A percentile compares a stretch with the other conserved stretches of the same genome.
These are phyloP conservation scores for Pilophorus perplexus DNA, from an alignment of 2,888 invertebrate species.

Conservation along the genomic window DNA sequence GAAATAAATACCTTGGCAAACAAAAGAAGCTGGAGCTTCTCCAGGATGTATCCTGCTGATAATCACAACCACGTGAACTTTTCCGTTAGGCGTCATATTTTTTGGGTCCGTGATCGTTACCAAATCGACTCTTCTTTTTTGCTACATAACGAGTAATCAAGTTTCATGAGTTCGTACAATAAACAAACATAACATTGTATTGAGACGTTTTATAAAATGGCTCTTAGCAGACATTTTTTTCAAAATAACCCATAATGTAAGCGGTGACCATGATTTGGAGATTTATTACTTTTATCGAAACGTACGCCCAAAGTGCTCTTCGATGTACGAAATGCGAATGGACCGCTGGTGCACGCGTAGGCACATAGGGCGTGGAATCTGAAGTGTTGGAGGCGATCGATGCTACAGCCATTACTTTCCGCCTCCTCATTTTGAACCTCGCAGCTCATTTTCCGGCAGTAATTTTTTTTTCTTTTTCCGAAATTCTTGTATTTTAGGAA, in stretches of 20 bases:
- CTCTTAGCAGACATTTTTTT: too few relatives aligned
- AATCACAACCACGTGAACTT: constrained; percentile 66
- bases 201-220: too few relatives aligned
- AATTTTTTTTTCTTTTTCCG: too few relatives aligned
- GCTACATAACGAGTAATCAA: too few relatives aligned
- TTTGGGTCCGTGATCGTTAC: constrained; percentile 68
- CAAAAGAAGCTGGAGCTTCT: constrained; percentile 89
- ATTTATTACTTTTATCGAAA: too few relatives aligned
- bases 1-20: constrained; percentile 75
- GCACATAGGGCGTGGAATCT: constrained; percentile 1
- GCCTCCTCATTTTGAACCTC: background rate
- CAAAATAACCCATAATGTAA: too few relatives aligned
- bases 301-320: too few relatives aligned
- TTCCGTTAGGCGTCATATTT: constrained; percentile 58
- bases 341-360: background rate
- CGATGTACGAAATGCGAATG: too few relatives aligned
- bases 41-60: constrained; percentile 89
- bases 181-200: too few relatives aligned
- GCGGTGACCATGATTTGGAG: too few relatives aligned
- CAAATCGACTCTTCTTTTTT: constrained; percentile 86
- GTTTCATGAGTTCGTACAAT: too few relatives aligned
- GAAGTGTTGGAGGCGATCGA: constrained; percentile 14
- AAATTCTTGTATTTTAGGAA: too few relatives aligned
- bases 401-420: constrained; percentile 5
- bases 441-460: background rate